phyloP scores from a whole-genome alignment of 2,113 vertebrate species.

The Eolophus roseicapilla region DNA sequence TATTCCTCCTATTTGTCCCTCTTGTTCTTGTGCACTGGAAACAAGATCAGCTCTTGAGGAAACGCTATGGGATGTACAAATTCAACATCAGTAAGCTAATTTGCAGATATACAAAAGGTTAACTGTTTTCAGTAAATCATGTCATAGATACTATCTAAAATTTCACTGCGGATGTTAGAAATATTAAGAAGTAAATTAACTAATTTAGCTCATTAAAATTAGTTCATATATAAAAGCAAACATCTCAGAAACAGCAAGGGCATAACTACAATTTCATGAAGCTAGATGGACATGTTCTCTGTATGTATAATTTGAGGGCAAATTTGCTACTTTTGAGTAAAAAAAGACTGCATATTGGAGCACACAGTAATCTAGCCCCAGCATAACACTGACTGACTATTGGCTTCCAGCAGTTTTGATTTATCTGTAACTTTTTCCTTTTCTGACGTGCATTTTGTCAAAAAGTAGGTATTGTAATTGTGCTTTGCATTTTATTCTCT shows the following conservation, averaged over 20 bases:
- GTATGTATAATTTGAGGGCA: background rate
- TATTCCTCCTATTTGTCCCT: background rate
- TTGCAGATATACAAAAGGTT: background rate
- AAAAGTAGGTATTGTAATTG: background rate
- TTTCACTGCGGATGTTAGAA: background rate
- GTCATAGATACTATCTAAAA: background rate
- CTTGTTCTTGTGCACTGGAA: background rate
- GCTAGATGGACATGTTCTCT: background rate
- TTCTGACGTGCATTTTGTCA: background rate
- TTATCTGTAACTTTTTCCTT: background rate
- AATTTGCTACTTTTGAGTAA: background rate
- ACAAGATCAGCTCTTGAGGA: background rate
- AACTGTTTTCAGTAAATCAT: background rate
- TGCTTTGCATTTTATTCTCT: background rate
- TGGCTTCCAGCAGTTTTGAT: accelerated
- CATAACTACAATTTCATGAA: background rate
- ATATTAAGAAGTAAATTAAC: background rate
- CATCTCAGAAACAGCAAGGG: background rate
- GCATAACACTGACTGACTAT: background rate
- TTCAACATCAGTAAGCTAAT: background rate
- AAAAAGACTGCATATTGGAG: background rate
- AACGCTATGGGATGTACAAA: background rate
- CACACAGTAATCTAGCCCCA: background rate
- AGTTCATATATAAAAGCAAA: background rate
- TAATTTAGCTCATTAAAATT: background rate